Percentiles rank a stretch among this genome's conserved stretches.
phyloP scores from a whole-genome alignment of 2,113 vertebrate genomes.

The Empidonax alnorum region DNA sequence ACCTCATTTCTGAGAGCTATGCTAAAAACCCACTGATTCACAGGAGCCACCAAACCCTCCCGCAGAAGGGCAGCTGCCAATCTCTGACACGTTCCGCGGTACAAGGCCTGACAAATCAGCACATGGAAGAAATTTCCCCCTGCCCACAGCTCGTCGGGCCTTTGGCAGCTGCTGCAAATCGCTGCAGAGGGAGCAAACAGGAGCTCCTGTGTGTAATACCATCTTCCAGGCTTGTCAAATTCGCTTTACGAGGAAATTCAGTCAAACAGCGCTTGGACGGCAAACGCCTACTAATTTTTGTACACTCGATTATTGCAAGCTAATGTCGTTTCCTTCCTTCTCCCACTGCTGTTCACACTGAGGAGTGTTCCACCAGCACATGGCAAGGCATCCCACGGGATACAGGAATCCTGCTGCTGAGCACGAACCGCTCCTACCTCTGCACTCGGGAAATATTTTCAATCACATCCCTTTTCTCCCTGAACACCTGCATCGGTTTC shows the following conservation, averaged over 20 bases:
- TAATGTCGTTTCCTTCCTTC: neutral
- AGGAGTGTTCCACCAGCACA: neutral
- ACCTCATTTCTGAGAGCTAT: neutral
- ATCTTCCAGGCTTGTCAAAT: neutral
- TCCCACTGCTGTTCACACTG: neutral
- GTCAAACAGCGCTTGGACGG: neutral
- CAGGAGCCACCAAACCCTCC: neutral
- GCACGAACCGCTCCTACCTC: neutral
- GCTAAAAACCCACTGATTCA: neutral
- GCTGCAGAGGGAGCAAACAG: neutral
- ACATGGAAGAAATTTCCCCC: neutral
- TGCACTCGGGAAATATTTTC: neutral
- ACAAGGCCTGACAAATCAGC: conserved; percentile 14
- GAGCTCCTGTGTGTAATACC: neutral
- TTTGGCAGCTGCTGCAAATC: conserved; percentile 17
- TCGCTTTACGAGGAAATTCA: neutral
- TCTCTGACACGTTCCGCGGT: neutral
- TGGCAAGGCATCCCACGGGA: accelerated
- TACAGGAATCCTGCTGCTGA: neutral
- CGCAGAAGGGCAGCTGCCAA: neutral
- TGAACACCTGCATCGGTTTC: neutral
- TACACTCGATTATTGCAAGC: neutral
- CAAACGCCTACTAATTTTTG: neutral
- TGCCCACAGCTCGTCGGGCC: neutral
- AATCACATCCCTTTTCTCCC: neutral